These are phyloP conservation scores for Micromesistius poutassou DNA, from an alignment of 2,797 vertebrate species.

Conservation along the genomic window DNA sequence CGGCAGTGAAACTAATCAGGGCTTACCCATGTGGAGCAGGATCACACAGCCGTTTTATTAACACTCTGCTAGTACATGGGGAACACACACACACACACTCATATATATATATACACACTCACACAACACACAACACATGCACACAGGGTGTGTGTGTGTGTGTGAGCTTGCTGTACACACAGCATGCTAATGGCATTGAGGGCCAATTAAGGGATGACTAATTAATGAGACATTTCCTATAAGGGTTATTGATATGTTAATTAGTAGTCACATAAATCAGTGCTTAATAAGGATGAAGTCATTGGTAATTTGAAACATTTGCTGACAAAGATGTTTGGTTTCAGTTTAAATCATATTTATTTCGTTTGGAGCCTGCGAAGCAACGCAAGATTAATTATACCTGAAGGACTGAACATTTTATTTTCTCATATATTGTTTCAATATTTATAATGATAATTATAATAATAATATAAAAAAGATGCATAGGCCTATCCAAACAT, in stretches of 20 bases:
- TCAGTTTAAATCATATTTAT: neutral
- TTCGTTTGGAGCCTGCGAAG: neutral
- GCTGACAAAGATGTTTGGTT: constrained; percentile 8
- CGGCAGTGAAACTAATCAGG: constrained; percentile 43
- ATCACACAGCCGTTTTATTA: constrained; percentile 46
- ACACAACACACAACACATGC: constrained; percentile 22
- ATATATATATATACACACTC: neutral
- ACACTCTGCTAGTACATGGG: constrained; percentile 38
- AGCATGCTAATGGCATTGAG: constrained; percentile 55
- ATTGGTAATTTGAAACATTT: constrained; percentile 40
- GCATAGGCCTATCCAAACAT: neutral
- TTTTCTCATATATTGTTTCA: neutral
- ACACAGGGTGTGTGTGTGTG: no score
- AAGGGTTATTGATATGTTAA: constrained; percentile 68
- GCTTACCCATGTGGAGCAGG: constrained; percentile 30
- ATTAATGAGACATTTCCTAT: constrained; percentile 72
- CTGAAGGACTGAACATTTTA: neutral
- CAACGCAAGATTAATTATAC: neutral
- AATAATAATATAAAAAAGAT: neutral
- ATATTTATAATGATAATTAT: neutral
- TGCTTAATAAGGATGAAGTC: constrained; percentile 48
- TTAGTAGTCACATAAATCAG: constrained; percentile 63
- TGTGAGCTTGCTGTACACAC: constrained; percentile 12
- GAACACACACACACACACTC: constrained; percentile 35
- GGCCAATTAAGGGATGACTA: constrained; percentile 68